These are phyloP conservation scores for Tragulus kanchil DNA, from an alignment of 2,113 vertebrate genomes.

Conservation along the genomic window DNA sequence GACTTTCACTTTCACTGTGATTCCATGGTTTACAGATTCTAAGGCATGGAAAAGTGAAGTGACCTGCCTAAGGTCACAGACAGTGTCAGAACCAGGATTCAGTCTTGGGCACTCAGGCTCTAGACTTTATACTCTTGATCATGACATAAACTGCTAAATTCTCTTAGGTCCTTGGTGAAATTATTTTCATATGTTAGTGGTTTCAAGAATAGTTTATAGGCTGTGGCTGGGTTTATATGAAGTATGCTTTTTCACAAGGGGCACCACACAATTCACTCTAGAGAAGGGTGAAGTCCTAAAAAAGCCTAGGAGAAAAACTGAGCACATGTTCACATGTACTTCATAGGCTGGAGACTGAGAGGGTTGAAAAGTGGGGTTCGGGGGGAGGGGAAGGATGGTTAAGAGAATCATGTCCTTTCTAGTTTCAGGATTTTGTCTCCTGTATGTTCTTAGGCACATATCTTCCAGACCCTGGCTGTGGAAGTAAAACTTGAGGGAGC, in stretches of 20 bases:
- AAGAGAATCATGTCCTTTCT: not conserved
- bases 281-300: slow-evolving; percentile 45
- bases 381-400: not conserved
- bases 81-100: slow-evolving; percentile 13
- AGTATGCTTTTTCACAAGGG: slow-evolving; percentile 13
- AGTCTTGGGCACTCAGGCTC: not conserved
- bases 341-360: not conserved
- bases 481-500: slow-evolving; percentile 24
- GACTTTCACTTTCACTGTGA: not conserved
- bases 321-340: not conserved
- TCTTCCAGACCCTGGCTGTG: not conserved
- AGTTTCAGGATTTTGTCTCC: slow-evolving; percentile 27
- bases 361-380: not conserved
- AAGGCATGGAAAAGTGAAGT: slow-evolving; percentile 20
- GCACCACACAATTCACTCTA: not conserved
- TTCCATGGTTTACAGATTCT: not conserved
- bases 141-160: not conserved
- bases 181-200: slow-evolving; percentile 49
- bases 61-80: not conserved
- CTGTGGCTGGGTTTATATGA: not conserved
- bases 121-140: slow-evolving; percentile 24
- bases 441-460: slow-evolving; percentile 22
- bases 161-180: slow-evolving; percentile 39
- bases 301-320: not conserved
- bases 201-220: slow-evolving; percentile 54